phyloP scores from a whole-genome alignment of 2,113 vertebrate genomes.

The Erythrocebus patas region DNA sequence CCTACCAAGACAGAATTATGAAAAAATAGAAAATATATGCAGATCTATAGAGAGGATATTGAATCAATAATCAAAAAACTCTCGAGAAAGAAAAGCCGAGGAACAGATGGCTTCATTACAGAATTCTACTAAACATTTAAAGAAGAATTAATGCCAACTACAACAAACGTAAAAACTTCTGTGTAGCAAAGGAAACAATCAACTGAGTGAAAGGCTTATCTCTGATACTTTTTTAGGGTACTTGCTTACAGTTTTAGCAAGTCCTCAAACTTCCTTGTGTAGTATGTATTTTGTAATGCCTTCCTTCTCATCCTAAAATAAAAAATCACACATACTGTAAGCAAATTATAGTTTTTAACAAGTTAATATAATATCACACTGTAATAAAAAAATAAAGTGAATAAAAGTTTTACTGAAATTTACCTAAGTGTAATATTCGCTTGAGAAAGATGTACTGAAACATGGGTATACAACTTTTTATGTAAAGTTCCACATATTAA shows the following conservation, averaged over 20 bases:
- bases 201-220: neutral
- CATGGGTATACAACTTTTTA: neutral
- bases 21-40: neutral
- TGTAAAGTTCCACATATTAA: neutral
- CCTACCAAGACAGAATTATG: neutral
- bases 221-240: neutral
- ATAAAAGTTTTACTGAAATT: neutral
- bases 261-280: neutral
- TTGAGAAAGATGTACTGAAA: neutral
- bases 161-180: neutral
- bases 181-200: neutral
- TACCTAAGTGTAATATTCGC: neutral
- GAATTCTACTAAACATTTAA: neutral
- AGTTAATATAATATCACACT: neutral
- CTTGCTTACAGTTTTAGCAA: neutral
- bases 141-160: neutral
- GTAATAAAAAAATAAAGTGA: neutral
- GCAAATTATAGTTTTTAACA: neutral
- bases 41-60: neutral
- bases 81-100: neutral
- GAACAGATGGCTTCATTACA: neutral
- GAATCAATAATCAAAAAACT: neutral
- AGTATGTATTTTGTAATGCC: neutral
- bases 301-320: neutral
- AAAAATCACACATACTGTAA: neutral